Evolutionary conservation across 2,113 vertebrate species (phyloP).

Genomic region (Seriola rivoliana): DNA sequence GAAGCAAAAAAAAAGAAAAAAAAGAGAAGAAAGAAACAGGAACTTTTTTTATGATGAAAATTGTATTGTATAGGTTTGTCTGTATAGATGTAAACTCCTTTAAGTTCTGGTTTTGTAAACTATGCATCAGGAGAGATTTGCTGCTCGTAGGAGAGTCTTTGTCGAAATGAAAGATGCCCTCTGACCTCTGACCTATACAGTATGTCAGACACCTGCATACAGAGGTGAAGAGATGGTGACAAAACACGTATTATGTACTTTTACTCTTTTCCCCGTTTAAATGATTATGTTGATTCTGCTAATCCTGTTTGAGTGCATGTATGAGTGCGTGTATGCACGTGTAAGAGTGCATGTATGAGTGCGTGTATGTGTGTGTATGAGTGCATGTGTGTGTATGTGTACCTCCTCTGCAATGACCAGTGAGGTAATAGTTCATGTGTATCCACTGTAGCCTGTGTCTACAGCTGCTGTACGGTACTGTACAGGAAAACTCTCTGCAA

Average conservation of each 20-base stretch:
- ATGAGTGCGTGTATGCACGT: background rate
- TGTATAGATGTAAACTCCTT: constrained; percentile 76
- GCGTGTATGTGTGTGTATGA: constrained; percentile 20
- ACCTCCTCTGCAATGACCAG: constrained; percentile 45
- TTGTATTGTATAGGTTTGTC: constrained; percentile 74
- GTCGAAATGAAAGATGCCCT: constrained; percentile 16
- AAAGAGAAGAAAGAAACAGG: constrained; percentile 18
- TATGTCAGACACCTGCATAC: constrained; percentile 23
- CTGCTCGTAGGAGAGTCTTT: constrained; percentile 37
- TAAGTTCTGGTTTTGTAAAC: constrained; percentile 85
- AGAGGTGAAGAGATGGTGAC: background rate
- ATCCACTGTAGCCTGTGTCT: constrained; percentile 13
- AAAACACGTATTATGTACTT: constrained; percentile 57
- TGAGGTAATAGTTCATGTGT: constrained; percentile 31
- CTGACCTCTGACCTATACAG: constrained; percentile 26
- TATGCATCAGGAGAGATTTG: constrained; percentile 79
- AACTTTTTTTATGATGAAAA: constrained; percentile 63
- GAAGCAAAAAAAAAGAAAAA: constrained; percentile 20
- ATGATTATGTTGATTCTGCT: constrained; percentile 59
- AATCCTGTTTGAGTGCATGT: constrained; percentile 21
- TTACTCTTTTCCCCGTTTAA: constrained; percentile 64
- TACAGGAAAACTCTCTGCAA: constrained; percentile 76
- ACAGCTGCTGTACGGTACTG: constrained; percentile 38
- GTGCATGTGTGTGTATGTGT: constrained; percentile 12
- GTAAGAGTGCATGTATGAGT: constrained; percentile 2